Conservation (phyloP, 2,797 vertebrate genomes). For the Lepilemur septentrionalis region DNA sequence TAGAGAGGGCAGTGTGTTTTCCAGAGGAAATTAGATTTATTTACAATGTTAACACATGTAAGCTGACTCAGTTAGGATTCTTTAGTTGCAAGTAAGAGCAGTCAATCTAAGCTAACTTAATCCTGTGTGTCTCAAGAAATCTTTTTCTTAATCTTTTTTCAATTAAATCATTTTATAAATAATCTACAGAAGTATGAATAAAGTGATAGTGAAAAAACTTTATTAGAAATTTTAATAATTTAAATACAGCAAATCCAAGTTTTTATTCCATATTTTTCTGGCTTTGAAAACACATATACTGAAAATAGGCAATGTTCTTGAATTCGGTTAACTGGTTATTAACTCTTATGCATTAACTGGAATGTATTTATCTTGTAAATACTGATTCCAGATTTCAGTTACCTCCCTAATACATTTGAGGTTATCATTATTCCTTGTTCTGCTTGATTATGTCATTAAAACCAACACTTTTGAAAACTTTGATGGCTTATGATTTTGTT, state of each 20-base stretch:
- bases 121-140: background rate
- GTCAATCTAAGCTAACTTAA: background rate
- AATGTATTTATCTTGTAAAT: background rate
- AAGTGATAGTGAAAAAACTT: background rate
- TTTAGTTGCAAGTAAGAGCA: background rate
- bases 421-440: background rate
- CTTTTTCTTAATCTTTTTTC: background rate
- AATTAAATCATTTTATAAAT: slow-evolving; percentile 3
- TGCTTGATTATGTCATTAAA: background rate
- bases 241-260: background rate
- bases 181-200: background rate
- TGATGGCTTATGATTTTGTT: slow-evolving; percentile 8
- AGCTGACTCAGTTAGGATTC: slow-evolving; percentile 9
- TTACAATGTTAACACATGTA: background rate
- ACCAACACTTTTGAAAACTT: slow-evolving; percentile 18
- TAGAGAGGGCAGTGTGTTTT: background rate
- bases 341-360: background rate
- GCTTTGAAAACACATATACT: background rate
- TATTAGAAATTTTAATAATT: background rate
- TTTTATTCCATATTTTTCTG: background rate
- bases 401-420: background rate
- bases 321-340: background rate
- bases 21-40: slow-evolving; percentile 22
- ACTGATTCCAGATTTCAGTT: background rate
- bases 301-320: background rate